Base-by-base conservation (phyloP, 2,888 invertebrate genomes). In the Drosophila mayaguana region DNA sequence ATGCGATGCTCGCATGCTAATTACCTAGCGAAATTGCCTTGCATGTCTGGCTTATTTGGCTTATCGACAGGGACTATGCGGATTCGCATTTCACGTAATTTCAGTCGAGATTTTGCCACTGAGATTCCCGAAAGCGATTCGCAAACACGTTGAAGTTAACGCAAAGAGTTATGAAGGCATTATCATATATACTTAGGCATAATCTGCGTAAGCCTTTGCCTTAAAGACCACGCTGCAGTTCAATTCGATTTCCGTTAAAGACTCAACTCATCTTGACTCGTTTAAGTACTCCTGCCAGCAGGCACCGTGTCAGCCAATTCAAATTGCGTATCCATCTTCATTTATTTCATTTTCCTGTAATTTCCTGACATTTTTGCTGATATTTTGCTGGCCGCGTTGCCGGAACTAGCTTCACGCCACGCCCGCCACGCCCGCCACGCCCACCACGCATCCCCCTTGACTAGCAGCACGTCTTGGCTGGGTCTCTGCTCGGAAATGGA, bases 251-350 rank as follows among this genome's bases (percentile, higher is more conserved):
- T 50, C 50, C 50, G 32, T 50, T 38, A 38, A 38, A 34, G 22
- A 34, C 22, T 36, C 53, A 22, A 16, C 53, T 36, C 53, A 2
- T 1, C 20, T 28, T 48, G 9, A n/a, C n/a, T 28, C n/a, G 3
- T 32, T 34, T 18, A 50, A 50, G 32, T 50, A 14, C 32, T 50
- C 36, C 36, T 28, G 46, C 28, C 36, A 25, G 20, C 28, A 22
- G 22, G 42, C 43, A 32, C 43, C 51, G 51, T 14, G 20, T 51
- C 51, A 20, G 51, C 36, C 36, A 16, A 20, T 36, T 87, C 89
- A 89, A 86, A 89, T 84, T 87, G 89, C 89, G 82, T 87, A 86
- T 86, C 84, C 80, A 87, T 89, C 89, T 86, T 89, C 87, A 86
- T 86, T 86, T 86, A 89, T 89, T 89, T 86, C 84, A 89, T 86